These are phyloP conservation scores for Verasper variegatus DNA, from an alignment of 2,113 vertebrate genomes.

Conservation along the genomic window DNA sequence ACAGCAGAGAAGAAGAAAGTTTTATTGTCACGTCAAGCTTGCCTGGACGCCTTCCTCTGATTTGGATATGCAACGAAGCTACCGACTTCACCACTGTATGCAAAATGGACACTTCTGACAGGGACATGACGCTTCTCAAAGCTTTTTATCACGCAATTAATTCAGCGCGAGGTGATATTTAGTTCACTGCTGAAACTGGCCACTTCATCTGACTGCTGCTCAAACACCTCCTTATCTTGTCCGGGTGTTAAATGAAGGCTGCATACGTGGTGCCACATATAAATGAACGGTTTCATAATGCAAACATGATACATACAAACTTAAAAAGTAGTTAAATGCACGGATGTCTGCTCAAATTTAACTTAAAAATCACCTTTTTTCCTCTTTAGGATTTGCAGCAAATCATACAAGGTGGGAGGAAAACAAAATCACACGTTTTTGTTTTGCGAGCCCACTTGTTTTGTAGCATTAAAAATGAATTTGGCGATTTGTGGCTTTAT, in stretches of 20 bases:
- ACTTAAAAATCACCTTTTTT: neutral
- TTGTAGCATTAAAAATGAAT: constrained; percentile 41
- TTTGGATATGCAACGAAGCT: constrained; percentile 39
- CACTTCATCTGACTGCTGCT: constrained; percentile 31
- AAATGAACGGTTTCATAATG: constrained; percentile 17
- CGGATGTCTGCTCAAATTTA: neutral
- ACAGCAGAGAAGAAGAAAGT: constrained; percentile 31
- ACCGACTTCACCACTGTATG: constrained; percentile 45
- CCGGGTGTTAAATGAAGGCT: constrained; percentile 27
- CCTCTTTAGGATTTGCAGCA: neutral
- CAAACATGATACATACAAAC: constrained; percentile 14
- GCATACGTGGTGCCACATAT: neutral
- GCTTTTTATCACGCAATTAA: constrained; percentile 47
- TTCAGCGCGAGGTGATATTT: constrained; percentile 23
- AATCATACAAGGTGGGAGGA: neutral
- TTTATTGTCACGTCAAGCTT: constrained; percentile 42
- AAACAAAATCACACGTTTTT: neutral
- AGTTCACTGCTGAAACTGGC: constrained; percentile 15
- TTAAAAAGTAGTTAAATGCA: neutral
- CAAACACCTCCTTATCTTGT: constrained; percentile 41
- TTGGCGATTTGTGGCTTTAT: constrained; percentile 39
- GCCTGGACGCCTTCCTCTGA: constrained; percentile 8
- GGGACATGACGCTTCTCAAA: constrained; percentile 29
- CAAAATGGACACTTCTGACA: constrained; percentile 47
- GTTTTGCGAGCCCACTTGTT: constrained; percentile 11